These are phyloP conservation scores for Drosophila lacertosa DNA, from an alignment of 1,140 invertebrate species.

Conservation along the genomic window DNA sequence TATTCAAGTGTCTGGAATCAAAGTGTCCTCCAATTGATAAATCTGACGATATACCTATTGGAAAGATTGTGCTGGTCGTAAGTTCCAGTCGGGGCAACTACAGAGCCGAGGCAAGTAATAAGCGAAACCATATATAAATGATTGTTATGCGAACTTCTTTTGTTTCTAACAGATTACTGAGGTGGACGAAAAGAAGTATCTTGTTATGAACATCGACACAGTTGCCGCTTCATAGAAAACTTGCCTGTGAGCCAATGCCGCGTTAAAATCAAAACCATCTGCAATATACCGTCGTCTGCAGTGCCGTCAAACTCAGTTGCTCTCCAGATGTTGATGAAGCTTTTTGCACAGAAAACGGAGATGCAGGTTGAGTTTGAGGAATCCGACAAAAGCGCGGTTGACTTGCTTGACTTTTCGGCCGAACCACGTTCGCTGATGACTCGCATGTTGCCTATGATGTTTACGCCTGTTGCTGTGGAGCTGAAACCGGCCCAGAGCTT, in stretches of 20 bases:
- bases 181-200: neutral
- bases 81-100: constrained; percentile 21
- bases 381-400: constrained; percentile 1
- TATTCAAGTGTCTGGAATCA: constrained; percentile 38
- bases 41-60: constrained; percentile 17
- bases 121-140: neutral
- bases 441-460: constrained; percentile 50
- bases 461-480: constrained; percentile 18
- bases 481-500: neutral
- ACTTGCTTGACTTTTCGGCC: constrained; percentile 25
- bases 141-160: neutral
- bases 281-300: constrained; percentile 33
- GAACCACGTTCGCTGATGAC: constrained; percentile 35
- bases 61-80: constrained; percentile 43
- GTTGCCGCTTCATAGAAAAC: constrained; percentile 53
- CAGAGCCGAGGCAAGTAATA: constrained; percentile 44
- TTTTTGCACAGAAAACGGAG: neutral
- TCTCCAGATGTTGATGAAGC: constrained; percentile 10
- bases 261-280: constrained; percentile 35
- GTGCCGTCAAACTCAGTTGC: constrained; percentile 38
- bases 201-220: constrained; percentile 51
- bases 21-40: constrained; percentile 39
- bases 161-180: constrained; percentile 24
- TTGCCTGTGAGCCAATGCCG: constrained; percentile 41
- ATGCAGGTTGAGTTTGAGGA: constrained; percentile 22